Base-by-base conservation (phyloP, 2,113 vertebrate species). In the Salminus brasiliensis region DNA sequence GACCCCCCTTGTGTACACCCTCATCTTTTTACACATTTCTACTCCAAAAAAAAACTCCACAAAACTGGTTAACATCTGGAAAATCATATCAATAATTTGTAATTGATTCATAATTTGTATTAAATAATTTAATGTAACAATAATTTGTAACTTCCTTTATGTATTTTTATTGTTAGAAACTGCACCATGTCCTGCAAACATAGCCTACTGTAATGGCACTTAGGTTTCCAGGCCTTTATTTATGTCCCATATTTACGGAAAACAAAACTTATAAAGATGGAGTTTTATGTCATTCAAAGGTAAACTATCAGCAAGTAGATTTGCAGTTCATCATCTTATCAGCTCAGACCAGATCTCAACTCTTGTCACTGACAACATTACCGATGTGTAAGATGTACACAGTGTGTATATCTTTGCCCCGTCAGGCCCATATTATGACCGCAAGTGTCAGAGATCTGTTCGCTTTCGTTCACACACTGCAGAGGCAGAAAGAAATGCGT, bases 401-500 rank as follows among this genome's bases (percentile, higher is more conserved):
- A 13, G 15, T 4, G 5, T 16, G 13, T 4, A 9, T 9, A 39
- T 39, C 45, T 16, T 49, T 49, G 18, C 47, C 47, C 12, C 16
- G 21, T 49, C 18, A 49, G 5, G 47, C 16, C 4, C 11, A 53
- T 12, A 8, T 25, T 18, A 49, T 15, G 15, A 27, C 52, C 18
- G 12, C 9, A 34, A 71, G 57, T 57, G 21, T 41, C 27, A 36
- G 25, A 15, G 29, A 53, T 36, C 74, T 39, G 25, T 62, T 53
- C 73, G 32, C 0, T 41, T 27, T 27, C 43, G 80, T 49, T 68
- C 76, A 63, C 70, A 74, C 74, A 70, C 74, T 59, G 78, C 55
- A 32, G 62, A 55, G 47, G 47, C n/a, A 63, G 57, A 47, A 65
- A 84, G 78, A 75, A 84, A 84, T 78, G 69, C 62, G 72, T 63